Evolutionary conservation across 2,888 invertebrate species (phyloP).

Genomic region (Schizaphis graminum): DNA sequence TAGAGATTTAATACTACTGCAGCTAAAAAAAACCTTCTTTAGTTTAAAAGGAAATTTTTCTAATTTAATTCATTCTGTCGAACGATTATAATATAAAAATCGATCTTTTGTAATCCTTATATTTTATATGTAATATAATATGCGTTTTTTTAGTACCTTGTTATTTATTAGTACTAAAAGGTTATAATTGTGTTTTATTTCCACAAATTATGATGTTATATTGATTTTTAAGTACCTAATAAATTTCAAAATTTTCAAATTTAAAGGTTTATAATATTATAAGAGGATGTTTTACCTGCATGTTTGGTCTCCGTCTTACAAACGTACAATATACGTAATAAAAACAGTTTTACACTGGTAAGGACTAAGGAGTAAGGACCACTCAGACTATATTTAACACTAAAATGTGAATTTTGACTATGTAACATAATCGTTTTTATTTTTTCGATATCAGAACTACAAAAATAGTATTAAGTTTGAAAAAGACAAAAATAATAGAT

Average conservation of each 20-base stretch:
- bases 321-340: too few relatives aligned
- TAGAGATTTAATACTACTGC: not conserved
- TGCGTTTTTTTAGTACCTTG: not conserved
- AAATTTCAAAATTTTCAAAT: not conserved
- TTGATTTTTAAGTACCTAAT: not conserved
- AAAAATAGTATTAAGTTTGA: too few relatives aligned
- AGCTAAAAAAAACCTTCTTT: not conserved
- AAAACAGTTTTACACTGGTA: too few relatives aligned
- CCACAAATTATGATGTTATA: not conserved
- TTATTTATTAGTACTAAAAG: not conserved
- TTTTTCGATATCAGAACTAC: too few relatives aligned
- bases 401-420: too few relatives aligned
- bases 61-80: too few relatives aligned
- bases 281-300: too few relatives aligned
- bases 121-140: not conserved
- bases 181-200: not conserved
- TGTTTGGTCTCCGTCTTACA: too few relatives aligned
- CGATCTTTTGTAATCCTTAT: not conserved
- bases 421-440: too few relatives aligned
- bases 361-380: too few relatives aligned
- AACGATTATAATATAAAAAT: not conserved
- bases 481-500: too few relatives aligned
- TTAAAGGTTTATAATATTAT: not conserved
- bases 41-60: not conserved
- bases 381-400: too few relatives aligned